Conservation (phyloP, 2,797 vertebrate genomes). For the Scarus forsteni region DNA sequence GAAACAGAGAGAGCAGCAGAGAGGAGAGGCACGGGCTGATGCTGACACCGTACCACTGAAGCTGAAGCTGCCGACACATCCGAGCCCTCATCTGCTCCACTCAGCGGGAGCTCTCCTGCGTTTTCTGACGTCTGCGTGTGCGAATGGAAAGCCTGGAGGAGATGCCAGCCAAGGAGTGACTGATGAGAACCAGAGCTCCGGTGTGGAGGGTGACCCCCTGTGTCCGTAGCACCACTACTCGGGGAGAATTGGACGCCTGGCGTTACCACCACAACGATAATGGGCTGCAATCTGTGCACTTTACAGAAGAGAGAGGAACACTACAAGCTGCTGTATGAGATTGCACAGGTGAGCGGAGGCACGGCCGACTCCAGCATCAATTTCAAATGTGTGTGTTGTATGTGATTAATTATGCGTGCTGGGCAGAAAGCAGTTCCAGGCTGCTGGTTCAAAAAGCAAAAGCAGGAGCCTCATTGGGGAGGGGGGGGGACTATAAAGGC, state of each 20-base stretch:
- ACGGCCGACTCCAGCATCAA: conserved; percentile 39
- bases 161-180: conserved; percentile 89
- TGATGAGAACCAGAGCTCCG: conserved; percentile 93
- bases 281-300: conserved; percentile 99
- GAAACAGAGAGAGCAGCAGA: conserved; percentile 69
- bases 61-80: conserved; percentile 56
- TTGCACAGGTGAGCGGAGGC: conserved; percentile 93
- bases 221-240: conserved; percentile 87
- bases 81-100: conserved; percentile 48
- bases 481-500: conserved; percentile 19
- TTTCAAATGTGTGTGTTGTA: conserved; percentile 25
- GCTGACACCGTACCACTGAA: conserved; percentile 57
- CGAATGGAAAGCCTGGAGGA: conserved; percentile 84
- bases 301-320: conserved; percentile 99
- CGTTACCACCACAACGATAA: conserved; percentile 88
- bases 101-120: conserved; percentile 68
- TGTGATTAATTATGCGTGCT: conserved; percentile 43
- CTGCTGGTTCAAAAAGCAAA: not conserved
- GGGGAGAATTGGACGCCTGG: conserved; percentile 82
- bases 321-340: conserved; percentile 99
- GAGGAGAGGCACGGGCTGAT: conserved; percentile 74
- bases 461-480: conserved; percentile 8
- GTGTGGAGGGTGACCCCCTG: conserved; percentile 94
- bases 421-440: conserved; percentile 20
- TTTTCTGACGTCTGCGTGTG: conserved; percentile 67